Conservation (phyloP, 2,888 invertebrate species). For the Hybos culiciformis region DNA sequence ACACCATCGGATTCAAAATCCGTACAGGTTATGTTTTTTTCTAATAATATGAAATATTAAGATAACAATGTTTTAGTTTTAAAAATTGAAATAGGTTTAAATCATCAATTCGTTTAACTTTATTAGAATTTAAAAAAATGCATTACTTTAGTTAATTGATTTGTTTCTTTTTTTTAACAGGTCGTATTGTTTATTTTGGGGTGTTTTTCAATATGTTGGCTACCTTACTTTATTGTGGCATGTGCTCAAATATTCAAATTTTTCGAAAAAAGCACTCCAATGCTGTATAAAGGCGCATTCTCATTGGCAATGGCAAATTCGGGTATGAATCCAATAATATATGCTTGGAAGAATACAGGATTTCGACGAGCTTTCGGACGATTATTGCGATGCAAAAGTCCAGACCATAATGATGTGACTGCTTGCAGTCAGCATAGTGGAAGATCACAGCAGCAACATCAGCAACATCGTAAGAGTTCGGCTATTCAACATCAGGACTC, state of each 20-base stretch:
- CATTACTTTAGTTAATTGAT: not conserved
- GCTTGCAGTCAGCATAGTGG: conserved; percentile 15
- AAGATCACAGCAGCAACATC: conserved; percentile 14
- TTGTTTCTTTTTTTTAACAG: conserved; percentile 36
- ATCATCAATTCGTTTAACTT: no score
- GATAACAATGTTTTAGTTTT: not conserved
- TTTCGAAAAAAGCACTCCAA: conserved; percentile 39
- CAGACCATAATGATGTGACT: conserved; percentile 39
- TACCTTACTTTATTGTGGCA: conserved; percentile 60
- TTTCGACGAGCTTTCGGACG: conserved; percentile 60
- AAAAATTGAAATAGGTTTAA: no score
- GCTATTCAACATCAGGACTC: conserved; percentile 14
- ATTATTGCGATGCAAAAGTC: conserved; percentile 50
- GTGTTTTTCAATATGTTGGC: conserved; percentile 68
- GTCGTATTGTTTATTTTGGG: conserved; percentile 64
- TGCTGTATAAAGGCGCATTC: conserved; percentile 49
- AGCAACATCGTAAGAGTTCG: conserved; percentile 14
- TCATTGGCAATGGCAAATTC: conserved; percentile 67
- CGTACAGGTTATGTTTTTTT: conserved; percentile 41
- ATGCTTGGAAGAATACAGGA: conserved; percentile 72
- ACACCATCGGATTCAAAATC: conserved; percentile 58
- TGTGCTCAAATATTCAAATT: conserved; percentile 45
- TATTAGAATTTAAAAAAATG: not conserved
- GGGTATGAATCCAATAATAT: conserved; percentile 67
- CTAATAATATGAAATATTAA: not conserved